Evolutionary conservation across 2,797 vertebrate genomes (phyloP).

Genomic region (Melanogrammus aeglefinus): DNA sequence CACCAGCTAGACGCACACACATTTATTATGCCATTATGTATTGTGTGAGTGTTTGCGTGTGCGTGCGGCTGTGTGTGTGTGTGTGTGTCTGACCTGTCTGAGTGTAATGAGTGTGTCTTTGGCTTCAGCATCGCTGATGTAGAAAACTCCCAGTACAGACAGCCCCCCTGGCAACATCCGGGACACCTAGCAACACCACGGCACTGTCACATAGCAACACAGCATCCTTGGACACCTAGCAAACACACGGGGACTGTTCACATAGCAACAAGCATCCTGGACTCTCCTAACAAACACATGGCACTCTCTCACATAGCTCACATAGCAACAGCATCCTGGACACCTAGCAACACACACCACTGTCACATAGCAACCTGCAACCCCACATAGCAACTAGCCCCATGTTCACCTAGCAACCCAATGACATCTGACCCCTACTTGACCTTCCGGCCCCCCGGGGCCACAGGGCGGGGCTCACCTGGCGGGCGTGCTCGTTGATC

Average conservation of each 20-base stretch:
- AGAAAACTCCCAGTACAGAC: constrained; percentile 85
- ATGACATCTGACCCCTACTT: neutral
- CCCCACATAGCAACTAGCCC: constrained; percentile 71
- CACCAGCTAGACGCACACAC: constrained; percentile 70
- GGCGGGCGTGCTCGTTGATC: constrained; percentile 84
- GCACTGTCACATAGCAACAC: no score
- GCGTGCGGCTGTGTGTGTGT: neutral
- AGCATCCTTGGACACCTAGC: no score
- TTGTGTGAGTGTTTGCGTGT: no score
- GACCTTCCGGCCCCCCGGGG: neutral
- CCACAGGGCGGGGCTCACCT: constrained; percentile 71
- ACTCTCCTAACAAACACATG: constrained; percentile 76
- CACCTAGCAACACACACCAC: constrained; percentile 68
- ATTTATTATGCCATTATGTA: no score
- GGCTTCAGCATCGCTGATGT: constrained; percentile 78
- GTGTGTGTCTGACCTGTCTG: constrained; percentile 74
- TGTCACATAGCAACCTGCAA: neutral
- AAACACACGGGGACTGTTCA: no score
- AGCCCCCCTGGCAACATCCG: constrained; percentile 94
- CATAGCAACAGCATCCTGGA: constrained; percentile 78
- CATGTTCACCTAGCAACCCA: constrained; percentile 79
- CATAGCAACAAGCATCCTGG: constrained; percentile 79
- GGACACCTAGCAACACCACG: constrained; percentile 76
- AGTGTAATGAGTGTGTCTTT: constrained; percentile 81
- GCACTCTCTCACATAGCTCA: no score